These are phyloP conservation scores for Anguilla marmorata DNA, from an alignment of 2,797 vertebrate species.

Conservation along the genomic window DNA sequence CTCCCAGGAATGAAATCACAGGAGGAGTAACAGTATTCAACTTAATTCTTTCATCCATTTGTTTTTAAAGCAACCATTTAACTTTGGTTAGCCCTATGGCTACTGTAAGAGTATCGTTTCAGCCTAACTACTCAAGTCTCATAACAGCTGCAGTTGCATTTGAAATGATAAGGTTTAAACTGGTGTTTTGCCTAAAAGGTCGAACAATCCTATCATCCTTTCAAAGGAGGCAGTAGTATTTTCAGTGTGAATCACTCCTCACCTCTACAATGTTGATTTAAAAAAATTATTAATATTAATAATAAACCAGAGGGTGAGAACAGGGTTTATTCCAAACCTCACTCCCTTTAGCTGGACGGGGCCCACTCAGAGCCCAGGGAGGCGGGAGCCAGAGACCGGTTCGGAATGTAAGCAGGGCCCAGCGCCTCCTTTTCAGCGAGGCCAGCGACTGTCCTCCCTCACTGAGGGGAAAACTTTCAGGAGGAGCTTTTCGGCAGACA, in stretches of 20 bases:
- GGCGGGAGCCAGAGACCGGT: not conserved
- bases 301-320: not conserved
- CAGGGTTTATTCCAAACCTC: not conserved
- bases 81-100: not conserved
- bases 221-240: constrained; percentile 11
- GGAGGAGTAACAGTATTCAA: constrained; percentile 7
- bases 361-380: not conserved
- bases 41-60: not conserved
- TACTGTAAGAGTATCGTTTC: not conserved
- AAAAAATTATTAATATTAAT: not conserved
- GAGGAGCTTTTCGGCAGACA: not conserved
- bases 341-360: not conserved
- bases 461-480: constrained; percentile 48
- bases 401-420: constrained; percentile 1
- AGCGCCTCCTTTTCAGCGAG: not conserved
- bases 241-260: not conserved
- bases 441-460: constrained; percentile 36
- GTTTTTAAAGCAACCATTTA: not conserved
- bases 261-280: constrained; percentile 10
- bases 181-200: not conserved
- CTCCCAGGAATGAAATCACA: constrained; percentile 14
- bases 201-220: not conserved
- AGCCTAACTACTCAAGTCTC: not conserved
- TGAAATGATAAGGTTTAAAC: not conserved
- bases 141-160: not conserved